Conservation (phyloP, 2,113 vertebrate genomes). For the Okapia johnstoni region DNA sequence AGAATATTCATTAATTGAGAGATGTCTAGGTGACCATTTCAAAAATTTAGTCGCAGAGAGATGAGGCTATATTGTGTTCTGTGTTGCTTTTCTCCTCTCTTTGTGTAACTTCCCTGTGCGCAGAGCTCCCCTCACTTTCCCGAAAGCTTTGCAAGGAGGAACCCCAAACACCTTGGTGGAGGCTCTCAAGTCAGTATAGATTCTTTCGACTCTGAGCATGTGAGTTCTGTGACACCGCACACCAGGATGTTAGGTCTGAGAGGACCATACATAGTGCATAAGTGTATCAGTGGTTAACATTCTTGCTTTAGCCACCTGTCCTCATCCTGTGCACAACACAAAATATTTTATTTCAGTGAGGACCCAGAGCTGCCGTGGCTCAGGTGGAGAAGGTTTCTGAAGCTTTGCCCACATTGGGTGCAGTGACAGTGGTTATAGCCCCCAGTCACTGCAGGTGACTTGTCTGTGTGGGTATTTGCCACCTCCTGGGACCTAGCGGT, state of each 20-base stretch:
- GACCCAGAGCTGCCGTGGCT: neutral
- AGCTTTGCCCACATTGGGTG: rapidly evolving
- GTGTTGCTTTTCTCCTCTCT: neutral
- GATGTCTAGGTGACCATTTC: neutral
- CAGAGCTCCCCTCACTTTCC: neutral
- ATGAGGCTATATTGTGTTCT: neutral
- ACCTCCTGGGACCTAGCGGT: neutral
- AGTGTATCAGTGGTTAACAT: neutral
- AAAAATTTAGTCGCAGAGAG: neutral
- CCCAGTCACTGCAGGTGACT: neutral
- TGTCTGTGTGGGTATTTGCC: neutral
- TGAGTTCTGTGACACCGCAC: neutral
- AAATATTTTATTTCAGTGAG: neutral
- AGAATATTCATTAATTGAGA: neutral
- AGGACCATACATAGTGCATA: neutral
- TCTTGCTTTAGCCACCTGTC: neutral
- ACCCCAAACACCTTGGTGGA: neutral
- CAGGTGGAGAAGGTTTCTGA: neutral
- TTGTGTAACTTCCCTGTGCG: neutral
- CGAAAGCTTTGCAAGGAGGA: too few species aligned
- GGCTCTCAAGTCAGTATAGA: neutral
- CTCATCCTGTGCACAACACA: neutral
- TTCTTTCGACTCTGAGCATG: neutral
- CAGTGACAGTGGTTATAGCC: too few species aligned
- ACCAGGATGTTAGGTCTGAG: neutral